These are phyloP conservation scores for Nothoprocta pentlandii DNA, from an alignment of 2,113 vertebrate genomes.

Conservation along the genomic window DNA sequence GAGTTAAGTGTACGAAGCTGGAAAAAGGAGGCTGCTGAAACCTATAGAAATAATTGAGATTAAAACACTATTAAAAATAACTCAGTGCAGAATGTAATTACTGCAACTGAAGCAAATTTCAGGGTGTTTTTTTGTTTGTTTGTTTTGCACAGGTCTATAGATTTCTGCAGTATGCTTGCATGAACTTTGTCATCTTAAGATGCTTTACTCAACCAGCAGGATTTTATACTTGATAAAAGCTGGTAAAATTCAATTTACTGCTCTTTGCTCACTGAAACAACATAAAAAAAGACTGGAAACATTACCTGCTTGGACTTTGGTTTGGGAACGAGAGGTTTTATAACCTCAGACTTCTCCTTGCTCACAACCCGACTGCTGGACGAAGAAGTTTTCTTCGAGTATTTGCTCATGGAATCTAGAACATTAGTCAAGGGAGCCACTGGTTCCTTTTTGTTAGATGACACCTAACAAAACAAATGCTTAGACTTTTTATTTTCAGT, in stretches of 20 bases:
- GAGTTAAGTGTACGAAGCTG: slow-evolving; percentile 77
- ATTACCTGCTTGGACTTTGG: slow-evolving; percentile 89
- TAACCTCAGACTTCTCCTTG: slow-evolving; percentile 79
- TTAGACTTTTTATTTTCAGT: slow-evolving; percentile 1
- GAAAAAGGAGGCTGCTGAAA: slow-evolving; percentile 85
- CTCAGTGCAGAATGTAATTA: neutral
- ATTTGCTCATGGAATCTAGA: slow-evolving; percentile 88
- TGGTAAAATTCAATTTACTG: neutral
- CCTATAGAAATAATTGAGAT: slow-evolving; percentile 29
- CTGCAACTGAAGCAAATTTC: neutral
- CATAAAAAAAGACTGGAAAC: neutral
- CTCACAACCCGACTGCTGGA: slow-evolving; percentile 67
- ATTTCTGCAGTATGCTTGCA: neutral
- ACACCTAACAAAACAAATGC: slow-evolving; percentile 79
- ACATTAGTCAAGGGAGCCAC: slow-evolving; percentile 78
- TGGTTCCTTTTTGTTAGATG: slow-evolving; percentile 77
- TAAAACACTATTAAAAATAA: neutral
- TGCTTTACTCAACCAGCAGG: neutral
- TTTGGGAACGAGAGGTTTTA: slow-evolving; percentile 90
- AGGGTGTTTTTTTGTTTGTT: too few relatives aligned
- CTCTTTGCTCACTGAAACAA: neutral
- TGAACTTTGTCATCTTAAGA: neutral
- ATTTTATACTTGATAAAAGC: neutral
- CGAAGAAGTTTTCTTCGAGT: slow-evolving; percentile 78
- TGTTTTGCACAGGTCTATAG: too few relatives aligned